phyloP scores from a whole-genome alignment of 2,113 vertebrate genomes.

The Ameiurus melas region DNA sequence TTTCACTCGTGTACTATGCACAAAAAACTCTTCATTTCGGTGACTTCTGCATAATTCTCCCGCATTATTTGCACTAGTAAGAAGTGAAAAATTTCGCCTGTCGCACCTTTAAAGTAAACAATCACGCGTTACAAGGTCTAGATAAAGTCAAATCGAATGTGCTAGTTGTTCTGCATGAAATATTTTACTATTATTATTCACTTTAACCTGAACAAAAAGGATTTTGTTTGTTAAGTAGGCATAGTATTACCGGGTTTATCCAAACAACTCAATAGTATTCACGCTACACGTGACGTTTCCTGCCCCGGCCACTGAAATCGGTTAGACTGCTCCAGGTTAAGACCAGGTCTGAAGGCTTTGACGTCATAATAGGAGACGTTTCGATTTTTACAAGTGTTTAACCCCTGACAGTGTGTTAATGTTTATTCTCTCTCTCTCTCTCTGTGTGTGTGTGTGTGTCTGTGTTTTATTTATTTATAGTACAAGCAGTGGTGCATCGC shows the following conservation, averaged over 20 bases:
- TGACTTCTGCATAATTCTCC: no score
- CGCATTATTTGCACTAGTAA: neutral
- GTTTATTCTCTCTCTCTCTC: no score
- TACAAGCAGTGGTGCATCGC: constrained; percentile 98
- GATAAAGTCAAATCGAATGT: neutral
- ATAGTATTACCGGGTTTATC: no score
- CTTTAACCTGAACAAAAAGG: neutral
- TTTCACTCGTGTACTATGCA: no score
- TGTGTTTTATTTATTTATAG: constrained; percentile 55
- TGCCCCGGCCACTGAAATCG: no score
- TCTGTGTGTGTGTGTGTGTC: neutral
- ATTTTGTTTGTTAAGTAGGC: no score
- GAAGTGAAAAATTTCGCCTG: neutral
- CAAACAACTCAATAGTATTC: no score
- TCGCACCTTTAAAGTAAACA: neutral
- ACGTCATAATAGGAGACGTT: neutral
- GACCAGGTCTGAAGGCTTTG: neutral
- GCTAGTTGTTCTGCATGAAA: neutral
- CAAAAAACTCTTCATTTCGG: no score
- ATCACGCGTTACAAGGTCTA: neutral
- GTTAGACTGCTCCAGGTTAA: neutral
- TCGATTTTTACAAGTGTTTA: neutral
- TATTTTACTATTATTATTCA: neutral
- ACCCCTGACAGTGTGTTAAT: neutral
- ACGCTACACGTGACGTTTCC: no score